Evolutionary conservation across 2,113 vertebrate species (phyloP).

Genomic region (Actenoides lindsayi): DNA sequence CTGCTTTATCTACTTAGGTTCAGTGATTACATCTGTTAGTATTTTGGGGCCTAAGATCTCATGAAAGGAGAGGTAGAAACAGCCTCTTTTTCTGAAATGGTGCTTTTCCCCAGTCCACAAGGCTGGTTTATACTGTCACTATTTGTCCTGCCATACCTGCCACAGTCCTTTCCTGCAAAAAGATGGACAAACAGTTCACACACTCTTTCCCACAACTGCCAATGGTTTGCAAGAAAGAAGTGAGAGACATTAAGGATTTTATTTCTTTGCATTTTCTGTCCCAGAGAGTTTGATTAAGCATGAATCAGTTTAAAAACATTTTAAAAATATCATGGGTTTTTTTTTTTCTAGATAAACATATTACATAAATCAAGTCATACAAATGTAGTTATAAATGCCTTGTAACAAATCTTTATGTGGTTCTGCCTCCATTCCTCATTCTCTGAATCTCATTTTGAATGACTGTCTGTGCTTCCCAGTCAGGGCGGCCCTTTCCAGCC

Average conservation of each 20-base stretch:
- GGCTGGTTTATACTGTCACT: background rate
- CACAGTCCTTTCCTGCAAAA: background rate
- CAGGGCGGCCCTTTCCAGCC: background rate
- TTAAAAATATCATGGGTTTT: fast-evolving
- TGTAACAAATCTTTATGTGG: background rate
- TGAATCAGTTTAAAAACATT: background rate
- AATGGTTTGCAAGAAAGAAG: background rate
- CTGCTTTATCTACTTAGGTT: background rate
- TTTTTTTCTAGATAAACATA: background rate
- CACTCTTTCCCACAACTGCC: background rate
- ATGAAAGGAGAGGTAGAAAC: background rate
- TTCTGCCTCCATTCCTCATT: background rate
- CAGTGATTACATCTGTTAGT: background rate
- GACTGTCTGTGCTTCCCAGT: background rate
- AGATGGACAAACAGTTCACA: background rate
- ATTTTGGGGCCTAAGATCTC: background rate
- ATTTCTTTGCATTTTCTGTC: background rate
- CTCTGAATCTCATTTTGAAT: background rate
- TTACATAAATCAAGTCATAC: background rate
- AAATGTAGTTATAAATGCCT: background rate
- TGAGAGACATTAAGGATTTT: background rate
- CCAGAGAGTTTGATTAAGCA: background rate
- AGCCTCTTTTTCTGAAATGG: background rate
- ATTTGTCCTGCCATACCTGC: background rate
- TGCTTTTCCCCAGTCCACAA: background rate